Conservation (phyloP, 2,888 invertebrate genomes). For the Callimorpha dominula region DNA sequence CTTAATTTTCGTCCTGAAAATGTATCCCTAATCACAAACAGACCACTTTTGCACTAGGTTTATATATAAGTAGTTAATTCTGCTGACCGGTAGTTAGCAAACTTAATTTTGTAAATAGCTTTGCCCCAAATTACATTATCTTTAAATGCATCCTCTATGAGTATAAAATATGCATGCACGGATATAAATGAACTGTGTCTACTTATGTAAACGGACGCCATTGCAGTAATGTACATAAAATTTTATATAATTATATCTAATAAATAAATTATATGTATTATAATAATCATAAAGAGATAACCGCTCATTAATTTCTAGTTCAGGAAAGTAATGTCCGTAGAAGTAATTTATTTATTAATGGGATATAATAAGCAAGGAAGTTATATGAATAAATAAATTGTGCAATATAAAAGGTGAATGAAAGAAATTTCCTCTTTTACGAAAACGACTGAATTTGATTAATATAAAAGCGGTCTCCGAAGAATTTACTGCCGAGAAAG, state of each 20-base stretch:
- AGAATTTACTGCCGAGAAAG: no score
- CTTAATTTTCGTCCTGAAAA: no score
- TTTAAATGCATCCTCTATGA: constrained; percentile 4
- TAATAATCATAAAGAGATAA: not conserved
- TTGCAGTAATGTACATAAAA: not conserved
- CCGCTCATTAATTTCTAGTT: not conserved
- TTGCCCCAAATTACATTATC: not conserved
- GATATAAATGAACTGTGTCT: not conserved
- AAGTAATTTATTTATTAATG: not conserved
- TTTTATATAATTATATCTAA: not conserved
- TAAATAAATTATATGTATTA: not conserved
- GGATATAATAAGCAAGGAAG: not conserved
- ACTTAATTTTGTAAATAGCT: constrained; percentile 8
- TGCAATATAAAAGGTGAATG: not conserved
- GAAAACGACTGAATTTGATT: no score
- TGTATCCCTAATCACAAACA: no score
- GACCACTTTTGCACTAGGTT: no score
- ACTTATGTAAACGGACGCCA: constrained; percentile 1
- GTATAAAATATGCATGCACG: not conserved
- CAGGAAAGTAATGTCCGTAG: no score
- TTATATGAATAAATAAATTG: not conserved
- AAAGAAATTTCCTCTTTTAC: no score
- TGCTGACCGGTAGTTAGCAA: not conserved
- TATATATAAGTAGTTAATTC: no score
- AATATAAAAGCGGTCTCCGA: no score